phyloP scores from a whole-genome alignment of 2,113 vertebrate genomes.

The Brachypteracias leptosomus region DNA sequence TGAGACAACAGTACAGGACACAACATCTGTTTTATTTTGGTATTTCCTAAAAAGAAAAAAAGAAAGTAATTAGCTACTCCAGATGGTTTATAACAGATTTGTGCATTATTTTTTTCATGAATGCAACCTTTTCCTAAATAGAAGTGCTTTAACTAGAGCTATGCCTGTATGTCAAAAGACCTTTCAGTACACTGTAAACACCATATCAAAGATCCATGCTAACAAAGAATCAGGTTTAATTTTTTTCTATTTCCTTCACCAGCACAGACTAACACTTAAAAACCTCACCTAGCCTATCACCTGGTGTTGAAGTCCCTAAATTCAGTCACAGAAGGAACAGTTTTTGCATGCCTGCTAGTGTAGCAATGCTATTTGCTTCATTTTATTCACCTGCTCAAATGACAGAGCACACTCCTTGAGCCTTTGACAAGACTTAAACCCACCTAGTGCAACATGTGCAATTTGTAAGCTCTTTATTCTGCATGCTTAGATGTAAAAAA shows the following conservation, averaged over 20 bases:
- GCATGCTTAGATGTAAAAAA: background rate
- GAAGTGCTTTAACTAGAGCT: background rate
- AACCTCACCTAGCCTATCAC: background rate
- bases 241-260: background rate
- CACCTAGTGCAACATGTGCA: background rate
- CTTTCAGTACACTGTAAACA: background rate
- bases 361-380: background rate
- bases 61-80: slow-evolving; percentile 29
- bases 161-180: background rate
- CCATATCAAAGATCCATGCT: background rate
- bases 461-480: background rate
- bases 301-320: background rate
- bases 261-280: background rate
- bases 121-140: background rate
- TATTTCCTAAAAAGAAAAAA: slow-evolving; percentile 62
- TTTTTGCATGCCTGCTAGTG: background rate
- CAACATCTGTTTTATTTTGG: slow-evolving; percentile 64
- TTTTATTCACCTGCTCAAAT: background rate
- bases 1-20: slow-evolving; percentile 57
- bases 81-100: background rate
- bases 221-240: background rate
- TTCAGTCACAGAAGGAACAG: background rate
- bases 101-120: background rate
- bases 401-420: background rate
- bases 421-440: background rate